Evolutionary conservation across 2,113 vertebrate species (phyloP).

Genomic region (Corynorhinus townsendii): DNA sequence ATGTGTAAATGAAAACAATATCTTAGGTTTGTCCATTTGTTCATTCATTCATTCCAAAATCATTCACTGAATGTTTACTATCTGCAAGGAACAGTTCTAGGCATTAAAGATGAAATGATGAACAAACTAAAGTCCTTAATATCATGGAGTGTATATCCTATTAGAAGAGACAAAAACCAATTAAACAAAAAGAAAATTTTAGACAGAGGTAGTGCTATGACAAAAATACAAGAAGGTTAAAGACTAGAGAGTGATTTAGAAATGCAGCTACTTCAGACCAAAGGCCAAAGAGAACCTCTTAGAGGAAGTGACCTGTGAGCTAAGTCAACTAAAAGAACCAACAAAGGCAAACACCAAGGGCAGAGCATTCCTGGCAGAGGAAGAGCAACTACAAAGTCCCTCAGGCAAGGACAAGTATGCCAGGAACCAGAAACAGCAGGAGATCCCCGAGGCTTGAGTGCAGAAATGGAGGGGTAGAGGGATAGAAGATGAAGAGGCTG

Average conservation of each 20-base stretch:
- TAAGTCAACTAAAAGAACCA: background rate
- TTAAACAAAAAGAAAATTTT: background rate
- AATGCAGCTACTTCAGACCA: background rate
- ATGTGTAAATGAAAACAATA: background rate
- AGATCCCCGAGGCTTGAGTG: background rate
- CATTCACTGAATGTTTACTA: background rate
- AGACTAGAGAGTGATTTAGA: background rate
- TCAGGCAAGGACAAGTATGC: background rate
- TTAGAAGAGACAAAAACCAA: slow-evolving; percentile 17
- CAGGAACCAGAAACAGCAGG: background rate
- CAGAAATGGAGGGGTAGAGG: background rate
- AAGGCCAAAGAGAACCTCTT: background rate
- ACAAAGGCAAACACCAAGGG: background rate
- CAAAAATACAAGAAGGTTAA: slow-evolving; percentile 20
- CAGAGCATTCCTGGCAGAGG: background rate
- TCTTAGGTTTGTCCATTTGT: background rate
- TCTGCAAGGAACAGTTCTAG: background rate
- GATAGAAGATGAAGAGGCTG: background rate
- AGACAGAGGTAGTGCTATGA: background rate
- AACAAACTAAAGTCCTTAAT: background rate
- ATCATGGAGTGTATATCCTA: background rate
- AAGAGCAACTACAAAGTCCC: background rate
- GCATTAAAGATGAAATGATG: background rate
- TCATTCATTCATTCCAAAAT: slow-evolving; percentile 21
- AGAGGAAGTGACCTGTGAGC: background rate